These are phyloP conservation scores for Ctenoplectra terminalis DNA, from an alignment of 1,140 invertebrate genomes.

Conservation along the genomic window DNA sequence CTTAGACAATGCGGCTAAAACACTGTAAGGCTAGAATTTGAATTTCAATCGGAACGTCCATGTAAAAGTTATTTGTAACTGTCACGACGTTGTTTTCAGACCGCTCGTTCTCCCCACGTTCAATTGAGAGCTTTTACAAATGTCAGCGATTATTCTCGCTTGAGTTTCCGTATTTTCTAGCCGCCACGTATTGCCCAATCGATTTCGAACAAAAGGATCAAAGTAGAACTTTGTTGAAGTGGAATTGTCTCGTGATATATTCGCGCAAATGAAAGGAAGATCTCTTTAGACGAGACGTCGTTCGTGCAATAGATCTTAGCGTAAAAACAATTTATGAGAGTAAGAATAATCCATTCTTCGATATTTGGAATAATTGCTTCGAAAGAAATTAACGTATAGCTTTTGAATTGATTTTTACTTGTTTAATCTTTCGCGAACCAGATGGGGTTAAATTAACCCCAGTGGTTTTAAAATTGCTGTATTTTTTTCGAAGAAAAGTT, in stretches of 20 bases:
- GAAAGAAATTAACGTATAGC: not conserved
- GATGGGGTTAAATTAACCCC: no score
- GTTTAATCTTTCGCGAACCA: not conserved
- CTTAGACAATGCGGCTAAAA: conserved; percentile 39
- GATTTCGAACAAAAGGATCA: conserved; percentile 24
- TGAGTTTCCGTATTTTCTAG: conserved; percentile 24
- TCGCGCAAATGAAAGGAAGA: not conserved
- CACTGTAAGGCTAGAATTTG: conserved; percentile 37
- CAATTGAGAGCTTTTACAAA: conserved; percentile 29
- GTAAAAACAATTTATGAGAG: not conserved
- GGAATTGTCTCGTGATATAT: not conserved
- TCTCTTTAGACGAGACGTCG: not conserved
- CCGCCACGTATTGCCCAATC: not conserved
- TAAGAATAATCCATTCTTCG: not conserved
- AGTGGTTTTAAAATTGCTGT: no score
- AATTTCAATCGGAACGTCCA: conserved; percentile 46
- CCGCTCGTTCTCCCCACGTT: not conserved
- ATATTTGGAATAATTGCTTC: not conserved
- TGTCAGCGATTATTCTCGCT: conserved; percentile 35
- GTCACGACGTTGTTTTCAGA: conserved; percentile 34
- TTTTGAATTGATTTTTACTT: not conserved
- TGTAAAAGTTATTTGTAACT: conserved; percentile 60
- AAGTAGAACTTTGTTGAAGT: not conserved
- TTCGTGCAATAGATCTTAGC: not conserved
- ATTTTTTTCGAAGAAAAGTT: no score